Conservation (phyloP, 2,888 invertebrate species). For the Steinernema scapterisci region DNA sequence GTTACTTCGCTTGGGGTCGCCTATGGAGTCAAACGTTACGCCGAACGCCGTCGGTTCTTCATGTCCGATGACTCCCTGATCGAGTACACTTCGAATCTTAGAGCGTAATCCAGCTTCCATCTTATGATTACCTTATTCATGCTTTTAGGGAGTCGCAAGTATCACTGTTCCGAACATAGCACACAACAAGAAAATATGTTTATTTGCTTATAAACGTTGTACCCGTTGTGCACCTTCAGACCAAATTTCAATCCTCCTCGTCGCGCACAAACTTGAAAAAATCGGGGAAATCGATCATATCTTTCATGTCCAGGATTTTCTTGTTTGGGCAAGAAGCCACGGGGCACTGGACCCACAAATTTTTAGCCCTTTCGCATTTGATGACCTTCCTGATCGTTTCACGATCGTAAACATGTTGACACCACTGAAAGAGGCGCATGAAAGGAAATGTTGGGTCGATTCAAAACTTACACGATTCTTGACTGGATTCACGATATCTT, state of each 20-base stretch:
- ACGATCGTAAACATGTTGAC: conserved; percentile 5
- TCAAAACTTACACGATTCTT: conserved; percentile 36
- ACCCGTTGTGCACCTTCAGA: too few species aligned
- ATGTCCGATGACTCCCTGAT: background rate
- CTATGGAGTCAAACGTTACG: background rate
- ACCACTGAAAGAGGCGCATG: background rate
- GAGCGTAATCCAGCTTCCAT: background rate
- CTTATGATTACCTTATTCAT: background rate
- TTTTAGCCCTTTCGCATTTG: background rate
- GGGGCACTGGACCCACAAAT: conserved; percentile 38
- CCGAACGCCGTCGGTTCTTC: background rate
- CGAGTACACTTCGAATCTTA: background rate
- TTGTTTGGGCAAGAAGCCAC: conserved; percentile 40
- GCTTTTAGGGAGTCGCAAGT: conserved; percentile 3
- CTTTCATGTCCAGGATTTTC: conserved; percentile 32
- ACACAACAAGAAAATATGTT: background rate
- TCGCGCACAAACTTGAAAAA: conserved; percentile 27
- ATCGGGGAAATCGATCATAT: conserved; percentile 17
- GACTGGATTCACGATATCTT: conserved; percentile 45
- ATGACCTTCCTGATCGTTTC: background rate
- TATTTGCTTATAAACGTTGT: background rate
- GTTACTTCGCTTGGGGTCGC: background rate
- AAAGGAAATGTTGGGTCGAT: background rate
- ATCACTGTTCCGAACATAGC: conserved; percentile 3
- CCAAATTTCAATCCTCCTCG: background rate